A percentile compares a stretch with the other conserved stretches of the same genome.
These are phyloP conservation scores for Cerastis leucographa DNA, from an alignment of 2,888 invertebrate species.

Conservation along the genomic window DNA sequence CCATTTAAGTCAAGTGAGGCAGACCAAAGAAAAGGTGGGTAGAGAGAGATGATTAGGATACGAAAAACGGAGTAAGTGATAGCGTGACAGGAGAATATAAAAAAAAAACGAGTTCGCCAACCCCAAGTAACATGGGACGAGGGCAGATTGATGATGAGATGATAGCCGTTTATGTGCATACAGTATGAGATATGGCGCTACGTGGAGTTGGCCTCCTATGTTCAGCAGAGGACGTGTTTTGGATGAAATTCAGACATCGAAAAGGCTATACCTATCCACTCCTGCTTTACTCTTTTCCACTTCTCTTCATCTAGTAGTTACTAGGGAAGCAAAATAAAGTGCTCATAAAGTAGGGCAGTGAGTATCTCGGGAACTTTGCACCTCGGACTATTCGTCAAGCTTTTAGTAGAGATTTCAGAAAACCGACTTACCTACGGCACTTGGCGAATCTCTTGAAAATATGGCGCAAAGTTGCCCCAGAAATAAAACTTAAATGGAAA, in stretches of 20 bases:
- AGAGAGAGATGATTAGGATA: too few relatives aligned
- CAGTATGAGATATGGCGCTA: neutral
- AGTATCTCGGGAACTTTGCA: neutral
- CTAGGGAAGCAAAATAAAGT: neutral
- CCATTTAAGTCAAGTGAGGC: neutral
- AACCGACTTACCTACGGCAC: neutral
- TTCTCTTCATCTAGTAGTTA: neutral
- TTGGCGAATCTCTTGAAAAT: conserved; percentile 38
- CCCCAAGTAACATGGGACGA: too few relatives aligned
- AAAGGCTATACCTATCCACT: neutral
- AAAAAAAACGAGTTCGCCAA: too few relatives aligned
- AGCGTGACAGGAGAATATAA: too few relatives aligned
- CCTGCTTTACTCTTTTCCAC: neutral
- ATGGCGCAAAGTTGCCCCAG: conserved; percentile 22
- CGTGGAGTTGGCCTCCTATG: neutral
- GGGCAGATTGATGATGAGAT: too few relatives aligned
- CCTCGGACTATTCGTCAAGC: conserved; percentile 9
- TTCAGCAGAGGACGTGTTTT: neutral
- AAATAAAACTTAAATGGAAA: conserved; percentile 7
- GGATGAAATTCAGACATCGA: neutral
- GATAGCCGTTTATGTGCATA: neutral
- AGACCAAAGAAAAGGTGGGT: too few relatives aligned
- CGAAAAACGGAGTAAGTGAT: too few relatives aligned
- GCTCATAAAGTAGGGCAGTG: neutral
- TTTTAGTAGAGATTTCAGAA: conserved; percentile 19